A percentile compares a stretch with the other conserved stretches of the same genome.
phyloP scores from a whole-genome alignment of 2,888 invertebrate genomes.

The Piscicola geometra region DNA sequence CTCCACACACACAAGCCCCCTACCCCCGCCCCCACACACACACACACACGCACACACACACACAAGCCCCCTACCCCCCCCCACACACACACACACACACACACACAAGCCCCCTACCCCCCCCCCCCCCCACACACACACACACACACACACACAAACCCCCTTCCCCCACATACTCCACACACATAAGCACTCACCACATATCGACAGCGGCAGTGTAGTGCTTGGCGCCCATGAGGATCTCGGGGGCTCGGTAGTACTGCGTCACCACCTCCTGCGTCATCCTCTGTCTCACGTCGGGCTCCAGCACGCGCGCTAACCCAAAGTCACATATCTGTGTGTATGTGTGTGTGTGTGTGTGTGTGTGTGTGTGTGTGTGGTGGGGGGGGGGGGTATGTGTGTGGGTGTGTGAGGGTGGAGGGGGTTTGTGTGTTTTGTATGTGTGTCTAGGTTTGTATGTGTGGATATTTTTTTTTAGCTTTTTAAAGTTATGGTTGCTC shows the following conservation, averaged over 20 bases:
- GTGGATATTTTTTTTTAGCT: neutral
- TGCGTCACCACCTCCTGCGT: conserved; percentile 99
- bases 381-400: neutral
- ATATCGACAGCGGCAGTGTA: conserved; percentile 95
- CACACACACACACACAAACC: no score
- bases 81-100: neutral
- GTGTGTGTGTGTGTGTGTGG: no score
- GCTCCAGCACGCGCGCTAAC: conserved; percentile 92
- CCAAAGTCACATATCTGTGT: conserved; percentile 95
- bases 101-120: neutral
- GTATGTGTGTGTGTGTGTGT: neutral
- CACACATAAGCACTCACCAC: no score
- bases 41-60: neutral
- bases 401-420: neutral
- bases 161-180: no score
- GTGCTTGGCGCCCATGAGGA: conserved; percentile 95
- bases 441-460: neutral
- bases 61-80: no score
- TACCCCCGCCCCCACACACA: neutral
- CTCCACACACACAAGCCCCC: neutral
- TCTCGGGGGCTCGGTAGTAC: conserved; percentile 97
- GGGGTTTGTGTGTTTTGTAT: neutral
- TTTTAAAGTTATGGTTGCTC: no score
- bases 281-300: conserved; percentile 83
- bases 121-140: no score